These are phyloP conservation scores for Mus spicilegus DNA, from an alignment of 2,113 vertebrate species.

Conservation along the genomic window DNA sequence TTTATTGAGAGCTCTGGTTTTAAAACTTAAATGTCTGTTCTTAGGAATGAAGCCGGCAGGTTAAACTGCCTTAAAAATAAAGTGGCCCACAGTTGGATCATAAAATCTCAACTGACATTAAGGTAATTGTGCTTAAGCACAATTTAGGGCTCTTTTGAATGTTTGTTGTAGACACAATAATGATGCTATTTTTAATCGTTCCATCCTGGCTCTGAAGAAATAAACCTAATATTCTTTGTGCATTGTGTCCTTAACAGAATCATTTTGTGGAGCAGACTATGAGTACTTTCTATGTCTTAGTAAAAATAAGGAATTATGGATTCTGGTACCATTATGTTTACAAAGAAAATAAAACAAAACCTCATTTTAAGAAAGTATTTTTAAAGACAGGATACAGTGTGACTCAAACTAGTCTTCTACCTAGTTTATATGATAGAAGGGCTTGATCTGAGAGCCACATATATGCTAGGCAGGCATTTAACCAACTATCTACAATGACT, in stretches of 20 bases:
- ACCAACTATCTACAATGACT: not conserved
- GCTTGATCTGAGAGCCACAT: not conserved
- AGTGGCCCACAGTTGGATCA: slow-evolving; percentile 67
- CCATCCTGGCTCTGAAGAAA: slow-evolving; percentile 65
- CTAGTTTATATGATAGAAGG: not conserved
- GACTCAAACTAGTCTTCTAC: not conserved
- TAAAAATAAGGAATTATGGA: not conserved
- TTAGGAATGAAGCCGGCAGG: slow-evolving; percentile 58
- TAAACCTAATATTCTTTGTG: slow-evolving; percentile 57
- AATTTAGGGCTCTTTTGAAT: slow-evolving; percentile 71
- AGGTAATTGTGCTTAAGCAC: slow-evolving; percentile 78
- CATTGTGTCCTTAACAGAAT: slow-evolving; percentile 61
- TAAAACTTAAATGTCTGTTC: slow-evolving; percentile 75
- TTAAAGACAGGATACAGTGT: not conserved
- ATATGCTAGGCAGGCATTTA: not conserved
- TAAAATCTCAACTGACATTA: slow-evolving; percentile 80
- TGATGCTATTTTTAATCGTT: slow-evolving; percentile 74
- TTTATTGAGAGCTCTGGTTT: slow-evolving; percentile 72
- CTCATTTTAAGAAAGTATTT: not conserved
- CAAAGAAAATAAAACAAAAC: slow-evolving; percentile 37
- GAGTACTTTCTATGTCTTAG: slow-evolving; percentile 31
- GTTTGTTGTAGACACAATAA: slow-evolving; percentile 67
- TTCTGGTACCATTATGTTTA: not conserved
- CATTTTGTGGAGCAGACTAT: not conserved
- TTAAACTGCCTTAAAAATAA: slow-evolving; percentile 80